Percentiles rank a stretch among this genome's conserved stretches.
These are phyloP conservation scores for Melanotaenia maccullochi DNA, from an alignment of 2,797 vertebrate genomes.

Conservation along the genomic window DNA sequence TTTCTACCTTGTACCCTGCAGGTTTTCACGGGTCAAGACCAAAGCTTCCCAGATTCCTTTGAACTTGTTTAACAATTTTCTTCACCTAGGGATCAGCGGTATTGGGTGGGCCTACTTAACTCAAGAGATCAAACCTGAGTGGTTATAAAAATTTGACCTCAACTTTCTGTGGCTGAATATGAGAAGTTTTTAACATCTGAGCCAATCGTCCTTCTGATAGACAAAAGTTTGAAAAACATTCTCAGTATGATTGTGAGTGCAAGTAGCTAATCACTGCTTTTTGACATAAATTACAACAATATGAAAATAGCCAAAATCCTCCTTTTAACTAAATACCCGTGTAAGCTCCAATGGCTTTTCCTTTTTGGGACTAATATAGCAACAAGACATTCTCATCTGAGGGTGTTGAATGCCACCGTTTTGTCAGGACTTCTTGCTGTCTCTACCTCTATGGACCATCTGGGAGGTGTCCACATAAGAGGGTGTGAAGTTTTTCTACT, in stretches of 20 bases:
- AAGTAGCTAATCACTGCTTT: neutral
- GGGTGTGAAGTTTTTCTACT: no score
- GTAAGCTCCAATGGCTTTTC: neutral
- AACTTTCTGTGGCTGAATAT: neutral
- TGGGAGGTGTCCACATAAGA: no score
- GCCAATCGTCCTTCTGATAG: neutral
- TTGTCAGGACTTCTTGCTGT: neutral
- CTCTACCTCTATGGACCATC: neutral
- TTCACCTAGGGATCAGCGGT: slow-evolving; percentile 33
- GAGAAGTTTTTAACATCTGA: neutral
- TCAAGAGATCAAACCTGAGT: slow-evolving; percentile 24
- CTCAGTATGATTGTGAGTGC: neutral
- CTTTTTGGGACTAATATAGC: neutral
- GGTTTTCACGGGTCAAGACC: slow-evolving; percentile 56
- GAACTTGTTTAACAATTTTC: slow-evolving; percentile 53
- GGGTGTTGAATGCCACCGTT: neutral
- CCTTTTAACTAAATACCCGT: neutral
- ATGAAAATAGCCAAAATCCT: neutral
- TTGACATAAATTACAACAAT: neutral
- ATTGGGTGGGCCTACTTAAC: slow-evolving; percentile 19
- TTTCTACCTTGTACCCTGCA: slow-evolving; percentile 38
- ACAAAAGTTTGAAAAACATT: neutral
- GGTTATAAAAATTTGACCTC: neutral
- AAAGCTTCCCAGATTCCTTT: slow-evolving; percentile 54
- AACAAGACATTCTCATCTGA: neutral